Base-by-base conservation (phyloP, 2,888 invertebrate genomes). In the Agrotis ipsilon region DNA sequence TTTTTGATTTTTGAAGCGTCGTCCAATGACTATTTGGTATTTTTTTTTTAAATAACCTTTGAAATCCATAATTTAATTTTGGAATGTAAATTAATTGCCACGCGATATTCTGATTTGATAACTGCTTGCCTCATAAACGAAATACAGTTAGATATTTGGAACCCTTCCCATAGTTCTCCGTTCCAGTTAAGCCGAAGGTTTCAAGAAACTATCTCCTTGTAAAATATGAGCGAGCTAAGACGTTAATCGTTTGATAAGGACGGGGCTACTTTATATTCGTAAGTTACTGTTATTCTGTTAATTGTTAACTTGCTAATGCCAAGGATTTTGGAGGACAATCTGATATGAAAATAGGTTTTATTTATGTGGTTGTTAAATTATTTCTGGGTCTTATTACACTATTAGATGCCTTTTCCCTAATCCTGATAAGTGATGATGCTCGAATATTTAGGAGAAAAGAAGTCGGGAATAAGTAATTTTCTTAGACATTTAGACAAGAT, bases 291-390 rank as follows among this genome's bases (percentile, higher is more conserved):
- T 80, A 71, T 64, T 72, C 57, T 46, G 76, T 80, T 79, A 75
- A 79, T 80, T 75, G 76, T 71, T 80, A 78, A 80, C 64, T 80
- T 67, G 61, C 64, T 78, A 80, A 78, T 65, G 27, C 78, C 54
- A 13, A 19, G 72, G 80, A 39, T 65, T 71, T 57, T 57, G 19
- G 61, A 54, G 71, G 60, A 54, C 32, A 61, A n/a, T n/a, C 52
- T 75, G 63, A 75, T 80, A 80, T 78, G 78, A 71, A 71, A 80
- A n/a, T 65, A 3, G 52, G 55, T 18, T 24, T 0, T 63, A 78
- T 79, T 79, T 78, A 78, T 75, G 68, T 1, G 55, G 63, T 60
- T 18, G 21, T n/a, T 43, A 54, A 54, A 13, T 62, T 19, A 62
- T 59, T 6, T 21, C 18, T 21, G 1, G 19, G 39, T 19, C 19